Conservation (phyloP, 2,113 vertebrate species). For the Melanotaenia duboulayi region DNA sequence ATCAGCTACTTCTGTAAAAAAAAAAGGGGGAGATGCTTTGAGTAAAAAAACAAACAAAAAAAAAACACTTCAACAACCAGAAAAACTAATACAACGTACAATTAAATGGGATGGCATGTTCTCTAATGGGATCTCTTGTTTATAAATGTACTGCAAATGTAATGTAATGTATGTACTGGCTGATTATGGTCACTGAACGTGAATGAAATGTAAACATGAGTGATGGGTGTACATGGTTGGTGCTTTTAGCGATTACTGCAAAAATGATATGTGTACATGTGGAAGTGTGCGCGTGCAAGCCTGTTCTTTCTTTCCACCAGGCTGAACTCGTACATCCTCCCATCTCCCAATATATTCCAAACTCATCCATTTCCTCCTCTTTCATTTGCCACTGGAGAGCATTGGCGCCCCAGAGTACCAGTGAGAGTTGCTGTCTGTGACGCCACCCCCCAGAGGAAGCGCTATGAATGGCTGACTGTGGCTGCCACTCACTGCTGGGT, state of each 20-base stretch:
- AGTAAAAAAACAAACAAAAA: neutral
- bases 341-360: slow-evolving; percentile 21
- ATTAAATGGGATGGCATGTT: slow-evolving; percentile 32
- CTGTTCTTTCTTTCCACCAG: slow-evolving; percentile 51
- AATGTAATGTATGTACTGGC: slow-evolving; percentile 22
- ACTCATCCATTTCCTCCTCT: slow-evolving; percentile 12
- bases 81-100: slow-evolving; percentile 24
- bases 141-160: no score
- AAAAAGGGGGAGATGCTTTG: neutral
- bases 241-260: slow-evolving; percentile 41
- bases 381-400: slow-evolving; percentile 79
- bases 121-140: slow-evolving; percentile 11
- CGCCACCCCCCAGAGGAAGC: slow-evolving; percentile 79
- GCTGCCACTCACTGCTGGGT: slow-evolving; percentile 93
- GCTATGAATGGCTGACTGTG: slow-evolving; percentile 82
- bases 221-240: slow-evolving; percentile 28
- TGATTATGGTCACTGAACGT: slow-evolving; percentile 38
- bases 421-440: slow-evolving; percentile 83
- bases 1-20: slow-evolving; percentile 25
- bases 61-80: slow-evolving; percentile 31
- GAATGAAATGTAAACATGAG: slow-evolving; percentile 22
- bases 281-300: slow-evolving; percentile 42
- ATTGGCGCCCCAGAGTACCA: slow-evolving; percentile 84
- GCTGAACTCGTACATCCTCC: slow-evolving; percentile 39
- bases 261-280: slow-evolving; percentile 33